phyloP scores from a whole-genome alignment of 2,888 invertebrate species.

The Cremastinae sp. region DNA sequence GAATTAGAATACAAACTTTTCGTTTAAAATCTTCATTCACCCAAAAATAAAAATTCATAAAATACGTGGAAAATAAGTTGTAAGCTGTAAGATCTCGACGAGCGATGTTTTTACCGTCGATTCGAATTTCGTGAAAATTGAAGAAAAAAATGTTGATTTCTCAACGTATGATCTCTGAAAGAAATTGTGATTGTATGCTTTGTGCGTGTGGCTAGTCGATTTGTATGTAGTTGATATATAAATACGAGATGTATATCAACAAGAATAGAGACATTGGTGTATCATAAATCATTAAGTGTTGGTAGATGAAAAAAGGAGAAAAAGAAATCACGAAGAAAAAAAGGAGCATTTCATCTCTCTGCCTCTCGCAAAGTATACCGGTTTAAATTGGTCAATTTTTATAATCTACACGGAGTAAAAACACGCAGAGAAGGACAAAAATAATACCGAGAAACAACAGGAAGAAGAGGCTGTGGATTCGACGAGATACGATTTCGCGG shows the following conservation, averaged over 20 bases:
- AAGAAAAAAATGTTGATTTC: constrained; percentile 5
- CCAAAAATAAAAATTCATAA: too few species aligned
- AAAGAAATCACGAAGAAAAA: too few species aligned
- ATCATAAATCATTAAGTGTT: constrained; percentile 55
- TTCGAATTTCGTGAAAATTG: neutral
- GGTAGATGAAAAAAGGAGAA: constrained; percentile 23
- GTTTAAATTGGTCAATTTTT: constrained; percentile 24
- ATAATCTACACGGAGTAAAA: neutral
- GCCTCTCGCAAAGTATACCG: constrained; percentile 39
- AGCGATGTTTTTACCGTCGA: constrained; percentile 4
- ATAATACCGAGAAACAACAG: too few species aligned
- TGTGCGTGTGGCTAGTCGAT: constrained; percentile 55
- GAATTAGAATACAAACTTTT: too few species aligned
- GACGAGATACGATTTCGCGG: constrained; percentile 56
- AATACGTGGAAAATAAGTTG: too few species aligned
- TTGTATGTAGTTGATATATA: constrained; percentile 42
- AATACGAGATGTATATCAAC: constrained; percentile 34
- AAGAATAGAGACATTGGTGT: constrained; percentile 56
- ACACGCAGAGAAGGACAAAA: neutral
- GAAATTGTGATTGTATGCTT: constrained; percentile 26
- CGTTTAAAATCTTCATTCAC: too few species aligned
- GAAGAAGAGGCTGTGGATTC: too few species aligned
- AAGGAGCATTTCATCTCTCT: too few species aligned
- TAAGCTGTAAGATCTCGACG: too few species aligned
- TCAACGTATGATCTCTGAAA: constrained; percentile 15